Evolutionary conservation across 2,797 vertebrate species (phyloP), one percentile per base, ranked within the genome.

Genomic region (Antrozous pallidus): DNA sequence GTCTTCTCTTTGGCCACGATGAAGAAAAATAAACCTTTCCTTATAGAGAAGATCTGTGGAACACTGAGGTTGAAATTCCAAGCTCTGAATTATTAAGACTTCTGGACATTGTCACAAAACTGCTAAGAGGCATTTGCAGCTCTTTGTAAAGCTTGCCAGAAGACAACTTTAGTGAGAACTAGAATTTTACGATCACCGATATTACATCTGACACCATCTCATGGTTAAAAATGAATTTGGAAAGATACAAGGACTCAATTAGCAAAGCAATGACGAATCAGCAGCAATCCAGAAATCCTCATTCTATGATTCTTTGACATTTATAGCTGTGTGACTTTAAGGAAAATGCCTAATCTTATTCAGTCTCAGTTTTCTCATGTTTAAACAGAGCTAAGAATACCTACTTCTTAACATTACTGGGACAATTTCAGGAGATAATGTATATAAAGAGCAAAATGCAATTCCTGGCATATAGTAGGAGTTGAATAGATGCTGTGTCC

Each of bases 81-180:
- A 78, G 91, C 90, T 97, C 93, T 96, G 89, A 81, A 75, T 97
- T 97, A 94, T 92, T 94, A 84, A 95, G 94, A 94, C 97, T 96
- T 98, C 97, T 98, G 98, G 97, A 97, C 96, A 97, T 91, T 90
- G 61, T 97, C 96, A 96, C 86, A 80, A 96, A 98, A 96, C 86
- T 93, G 56, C 91, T 91, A 95, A 97, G 94, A 58, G 71, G 51
- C 51, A n/a, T 90, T 84, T 87, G 88, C 47, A 93, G 31, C 33
- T 0, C 4, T 96, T 97, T 96, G 96, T 93, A 97, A 93, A 95
- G 83, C 92, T 97, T 95, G 71, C 84, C 12, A 54, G 94, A 81
- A 91, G 96, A 95, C 10, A 49, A 90, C 67, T 93, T 87, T 63
- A 95, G 85, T 77, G 56, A 89, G 86, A 95, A 90, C 77, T 84